Evolutionary conservation across 2,113 vertebrate genomes (phyloP).

Genomic region (Crotophaga sulcirostris): DNA sequence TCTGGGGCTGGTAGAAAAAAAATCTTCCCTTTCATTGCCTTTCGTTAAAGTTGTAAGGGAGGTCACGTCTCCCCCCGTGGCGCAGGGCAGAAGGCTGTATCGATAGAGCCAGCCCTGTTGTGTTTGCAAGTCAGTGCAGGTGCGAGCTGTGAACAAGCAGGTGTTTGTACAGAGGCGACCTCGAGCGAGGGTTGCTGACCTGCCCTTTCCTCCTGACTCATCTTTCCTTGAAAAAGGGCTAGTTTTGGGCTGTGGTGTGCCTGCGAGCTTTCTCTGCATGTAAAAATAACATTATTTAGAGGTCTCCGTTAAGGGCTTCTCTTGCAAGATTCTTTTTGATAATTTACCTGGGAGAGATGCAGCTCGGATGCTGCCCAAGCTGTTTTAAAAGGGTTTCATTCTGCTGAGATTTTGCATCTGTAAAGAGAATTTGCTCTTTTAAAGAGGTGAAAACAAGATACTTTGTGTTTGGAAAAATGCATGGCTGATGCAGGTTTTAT

Average conservation of each 20-base stretch:
- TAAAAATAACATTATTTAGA: conserved; percentile 20
- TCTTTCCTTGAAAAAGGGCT: conserved; percentile 42
- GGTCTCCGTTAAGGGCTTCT: neutral
- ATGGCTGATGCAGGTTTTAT: neutral
- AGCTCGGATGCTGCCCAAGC: neutral
- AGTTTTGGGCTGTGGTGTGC: neutral
- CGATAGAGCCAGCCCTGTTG: conserved; percentile 12
- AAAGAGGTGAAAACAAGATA: neutral
- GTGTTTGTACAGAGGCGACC: conserved; percentile 71
- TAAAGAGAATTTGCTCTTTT: neutral
- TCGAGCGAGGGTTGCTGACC: conserved; percentile 60
- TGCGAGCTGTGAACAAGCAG: conserved; percentile 71
- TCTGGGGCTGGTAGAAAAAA: neutral
- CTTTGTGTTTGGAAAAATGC: neutral
- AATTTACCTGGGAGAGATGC: neutral
- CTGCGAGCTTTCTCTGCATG: neutral
- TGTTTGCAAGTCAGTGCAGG: conserved; percentile 61
- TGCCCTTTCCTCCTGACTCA: conserved; percentile 66
- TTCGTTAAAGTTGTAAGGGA: neutral
- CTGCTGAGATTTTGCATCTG: neutral
- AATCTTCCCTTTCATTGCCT: conserved; percentile 51
- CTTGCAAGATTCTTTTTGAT: conserved; percentile 1
- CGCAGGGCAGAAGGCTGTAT: conserved; percentile 34
- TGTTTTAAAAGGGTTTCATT: neutral
- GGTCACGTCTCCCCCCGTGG: neutral